phyloP scores from a whole-genome alignment of 2,113 vertebrate genomes.

The Clupea harengus region DNA sequence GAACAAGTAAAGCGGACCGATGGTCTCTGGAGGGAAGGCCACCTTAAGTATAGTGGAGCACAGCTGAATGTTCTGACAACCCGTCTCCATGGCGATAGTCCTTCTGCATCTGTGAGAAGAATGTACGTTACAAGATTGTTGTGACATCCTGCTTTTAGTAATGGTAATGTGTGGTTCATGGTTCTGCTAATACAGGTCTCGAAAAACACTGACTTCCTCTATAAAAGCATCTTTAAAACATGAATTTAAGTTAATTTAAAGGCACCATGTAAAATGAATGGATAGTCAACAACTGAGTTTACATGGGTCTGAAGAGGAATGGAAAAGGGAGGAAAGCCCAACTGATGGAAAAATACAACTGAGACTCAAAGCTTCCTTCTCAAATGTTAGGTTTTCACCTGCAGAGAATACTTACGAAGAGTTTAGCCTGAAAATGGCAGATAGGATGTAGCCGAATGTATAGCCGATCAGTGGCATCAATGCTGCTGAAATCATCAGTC shows the following conservation, averaged over 20 bases:
- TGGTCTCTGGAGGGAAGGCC: slow-evolving; percentile 64
- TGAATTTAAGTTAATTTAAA: neutral
- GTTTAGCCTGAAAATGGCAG: slow-evolving; percentile 68
- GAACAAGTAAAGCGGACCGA: slow-evolving; percentile 75
- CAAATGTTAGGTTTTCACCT: neutral
- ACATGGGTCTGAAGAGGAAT: too few relatives aligned
- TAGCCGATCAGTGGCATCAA: slow-evolving; percentile 80
- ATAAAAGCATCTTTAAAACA: too few relatives aligned
- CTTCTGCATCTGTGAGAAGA: slow-evolving; percentile 63
- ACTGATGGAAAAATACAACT: neutral
- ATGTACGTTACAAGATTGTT: neutral
- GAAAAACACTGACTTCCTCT: too few relatives aligned
- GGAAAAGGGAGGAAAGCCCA: too few relatives aligned
- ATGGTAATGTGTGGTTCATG: neutral
- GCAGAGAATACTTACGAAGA: slow-evolving; percentile 60
- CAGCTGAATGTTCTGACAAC: slow-evolving; percentile 79
- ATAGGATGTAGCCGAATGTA: slow-evolving; percentile 73
- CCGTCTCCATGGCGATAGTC: slow-evolving; percentile 77
- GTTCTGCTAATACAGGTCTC: neutral
- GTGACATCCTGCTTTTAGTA: neutral
- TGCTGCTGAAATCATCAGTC: slow-evolving; percentile 65
- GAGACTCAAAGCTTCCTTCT: neutral
- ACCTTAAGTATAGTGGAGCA: slow-evolving; percentile 73
- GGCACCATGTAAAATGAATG: neutral
- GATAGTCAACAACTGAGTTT: too few relatives aligned